phyloP scores from a whole-genome alignment of 2,113 vertebrate species.

The Gasterosteus nipponicus region DNA sequence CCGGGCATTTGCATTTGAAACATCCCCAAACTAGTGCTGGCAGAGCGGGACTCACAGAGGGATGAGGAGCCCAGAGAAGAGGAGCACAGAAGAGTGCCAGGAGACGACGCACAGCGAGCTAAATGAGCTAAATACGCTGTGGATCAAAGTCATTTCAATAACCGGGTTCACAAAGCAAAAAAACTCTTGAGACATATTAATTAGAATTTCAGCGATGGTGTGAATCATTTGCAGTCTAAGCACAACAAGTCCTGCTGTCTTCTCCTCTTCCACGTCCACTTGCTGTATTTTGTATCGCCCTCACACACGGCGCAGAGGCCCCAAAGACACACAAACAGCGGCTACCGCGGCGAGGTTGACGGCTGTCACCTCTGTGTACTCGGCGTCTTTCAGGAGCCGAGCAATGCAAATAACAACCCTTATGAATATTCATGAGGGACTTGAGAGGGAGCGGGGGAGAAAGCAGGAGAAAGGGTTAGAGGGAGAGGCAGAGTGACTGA shows the following conservation, averaged over 20 bases:
- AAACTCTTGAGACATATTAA: slow-evolving; percentile 15
- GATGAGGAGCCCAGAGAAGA: slow-evolving; percentile 1
- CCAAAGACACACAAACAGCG: slow-evolving; percentile 58
- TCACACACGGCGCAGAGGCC: slow-evolving; percentile 27
- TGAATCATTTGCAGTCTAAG: slow-evolving; percentile 45
- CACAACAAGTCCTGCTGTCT: neutral
- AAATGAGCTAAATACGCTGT: neutral
- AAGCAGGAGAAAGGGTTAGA: neutral
- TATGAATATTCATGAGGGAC: slow-evolving; percentile 70
- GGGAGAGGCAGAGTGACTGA: slow-evolving; percentile 37
- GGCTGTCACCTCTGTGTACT: slow-evolving; percentile 75
- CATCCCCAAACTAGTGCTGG: slow-evolving; percentile 27
- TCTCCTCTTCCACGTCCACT: slow-evolving; percentile 30
- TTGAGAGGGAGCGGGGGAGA: slow-evolving; percentile 53
- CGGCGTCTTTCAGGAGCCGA: slow-evolving; percentile 66
- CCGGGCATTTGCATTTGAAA: slow-evolving; percentile 58
- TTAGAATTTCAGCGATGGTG: slow-evolving; percentile 47
- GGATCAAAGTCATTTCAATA: slow-evolving; percentile 46
- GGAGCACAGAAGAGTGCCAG: neutral
- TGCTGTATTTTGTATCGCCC: slow-evolving; percentile 42
- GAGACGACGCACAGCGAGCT: neutral
- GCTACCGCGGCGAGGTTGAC: slow-evolving; percentile 65
- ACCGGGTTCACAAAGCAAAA: slow-evolving; percentile 28
- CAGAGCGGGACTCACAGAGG: slow-evolving; percentile 37
- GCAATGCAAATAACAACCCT: slow-evolving; percentile 69